Evolutionary conservation across 2,888 invertebrate genomes (phyloP).

Genomic region (Panorpa germanica): DNA sequence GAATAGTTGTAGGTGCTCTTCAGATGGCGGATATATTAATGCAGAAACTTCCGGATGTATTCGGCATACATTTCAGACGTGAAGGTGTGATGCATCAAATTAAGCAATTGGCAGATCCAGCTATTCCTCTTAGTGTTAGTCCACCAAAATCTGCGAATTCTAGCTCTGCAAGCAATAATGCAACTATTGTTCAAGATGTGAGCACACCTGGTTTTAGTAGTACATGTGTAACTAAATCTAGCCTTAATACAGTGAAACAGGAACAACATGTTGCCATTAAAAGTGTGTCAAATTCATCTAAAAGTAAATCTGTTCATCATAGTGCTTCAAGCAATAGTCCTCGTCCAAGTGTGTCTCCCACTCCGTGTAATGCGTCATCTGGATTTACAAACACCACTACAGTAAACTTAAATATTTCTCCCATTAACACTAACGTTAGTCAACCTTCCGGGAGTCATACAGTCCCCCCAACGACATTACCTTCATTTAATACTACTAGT

Average conservation of each 20-base stretch:
- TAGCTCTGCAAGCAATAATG: no score
- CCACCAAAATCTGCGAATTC: constrained; percentile 33
- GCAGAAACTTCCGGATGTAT: constrained; percentile 89
- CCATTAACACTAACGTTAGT: no score
- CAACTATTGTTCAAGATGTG: constrained; percentile 17
- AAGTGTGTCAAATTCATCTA: no score
- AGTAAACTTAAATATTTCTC: no score
- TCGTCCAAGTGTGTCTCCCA: no score
- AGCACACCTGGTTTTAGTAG: constrained; percentile 19
- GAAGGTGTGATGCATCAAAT: constrained; percentile 95
- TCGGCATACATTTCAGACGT: constrained; percentile 85
- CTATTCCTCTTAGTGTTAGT: constrained; percentile 33
- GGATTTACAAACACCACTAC: no score
- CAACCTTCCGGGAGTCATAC: no score
- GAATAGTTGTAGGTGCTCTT: constrained; percentile 90
- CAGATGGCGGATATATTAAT: constrained; percentile 95
- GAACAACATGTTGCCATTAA: constrained; percentile 2
- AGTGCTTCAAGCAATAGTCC: no score
- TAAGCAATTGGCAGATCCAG: constrained; percentile 48
- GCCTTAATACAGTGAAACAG: constrained; percentile 1
- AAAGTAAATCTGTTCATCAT: no score
- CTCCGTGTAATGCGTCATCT: no score
- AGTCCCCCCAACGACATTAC: no score
- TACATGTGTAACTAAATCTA: constrained; percentile 15
- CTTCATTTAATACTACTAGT: no score